Evolutionary conservation across 2,113 vertebrate genomes (phyloP).

Genomic region (Hipposideros armiger): DNA sequence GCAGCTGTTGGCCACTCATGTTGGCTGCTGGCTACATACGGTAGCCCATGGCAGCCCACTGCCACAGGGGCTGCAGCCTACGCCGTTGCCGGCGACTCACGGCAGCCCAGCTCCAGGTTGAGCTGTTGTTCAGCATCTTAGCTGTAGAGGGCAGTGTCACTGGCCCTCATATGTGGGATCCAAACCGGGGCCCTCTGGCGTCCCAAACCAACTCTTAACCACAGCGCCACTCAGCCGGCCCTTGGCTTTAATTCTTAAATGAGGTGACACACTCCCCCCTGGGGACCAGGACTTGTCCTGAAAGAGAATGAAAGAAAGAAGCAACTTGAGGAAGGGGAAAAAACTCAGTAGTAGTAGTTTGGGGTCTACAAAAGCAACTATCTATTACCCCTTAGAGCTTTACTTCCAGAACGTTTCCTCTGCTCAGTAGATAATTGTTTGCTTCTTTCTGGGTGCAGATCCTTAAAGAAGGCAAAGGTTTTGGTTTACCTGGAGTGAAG

Average conservation of each 20-base stretch:
- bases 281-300: not conserved
- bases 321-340: constrained; percentile 4
- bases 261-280: not conserved
- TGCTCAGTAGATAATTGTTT: constrained; percentile 19
- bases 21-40: no score
- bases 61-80: no score
- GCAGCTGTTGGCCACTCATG: no score
- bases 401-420: constrained; percentile 2
- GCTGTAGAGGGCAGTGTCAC: no score
- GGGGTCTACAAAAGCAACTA: not conserved
- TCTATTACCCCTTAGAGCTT: not conserved
- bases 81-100: no score
- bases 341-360: constrained; percentile 5
- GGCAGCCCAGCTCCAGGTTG: no score
- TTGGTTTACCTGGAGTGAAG: not conserved
- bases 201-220: no score
- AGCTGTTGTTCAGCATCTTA: no score
- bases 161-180: no score
- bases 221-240: no score
- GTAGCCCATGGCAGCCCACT: no score
- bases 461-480: constrained; percentile 23
- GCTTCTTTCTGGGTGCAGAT: not conserved
- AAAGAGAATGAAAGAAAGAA: not conserved
- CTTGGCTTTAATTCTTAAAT: constrained; percentile 45
- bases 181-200: no score